These are phyloP conservation scores for Anableps anableps DNA, from an alignment of 2,797 vertebrate genomes.

Conservation along the genomic window DNA sequence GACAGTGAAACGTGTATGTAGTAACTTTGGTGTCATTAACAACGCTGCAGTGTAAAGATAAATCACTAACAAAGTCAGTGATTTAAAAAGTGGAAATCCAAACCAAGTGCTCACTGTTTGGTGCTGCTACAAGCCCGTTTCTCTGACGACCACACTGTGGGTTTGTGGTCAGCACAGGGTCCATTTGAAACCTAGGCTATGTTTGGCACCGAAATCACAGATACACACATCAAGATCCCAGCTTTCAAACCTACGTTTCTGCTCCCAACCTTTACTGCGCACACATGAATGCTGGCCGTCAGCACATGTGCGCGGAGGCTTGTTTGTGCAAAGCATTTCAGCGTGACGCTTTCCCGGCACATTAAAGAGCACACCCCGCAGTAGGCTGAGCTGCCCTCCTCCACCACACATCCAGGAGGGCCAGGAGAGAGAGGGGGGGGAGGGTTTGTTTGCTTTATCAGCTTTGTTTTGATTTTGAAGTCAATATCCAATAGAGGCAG, in stretches of 20 bases:
- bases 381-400: slow-evolving; percentile 64
- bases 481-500: slow-evolving; percentile 58
- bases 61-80: slow-evolving; percentile 22
- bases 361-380: slow-evolving; percentile 71
- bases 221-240: slow-evolving; percentile 28
- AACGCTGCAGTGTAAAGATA: slow-evolving; percentile 23
- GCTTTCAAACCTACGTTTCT: slow-evolving; percentile 21
- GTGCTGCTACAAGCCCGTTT: slow-evolving; percentile 50
- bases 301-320: slow-evolving; percentile 60
- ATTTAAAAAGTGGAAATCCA: slow-evolving; percentile 36
- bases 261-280: slow-evolving; percentile 14
- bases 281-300: slow-evolving; percentile 27
- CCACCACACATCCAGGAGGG: slow-evolving; percentile 63
- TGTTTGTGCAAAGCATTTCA: slow-evolving; percentile 78
- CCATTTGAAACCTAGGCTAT: slow-evolving; percentile 47
- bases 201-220: slow-evolving; percentile 48
- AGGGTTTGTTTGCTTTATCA: slow-evolving; percentile 73
- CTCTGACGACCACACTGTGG: slow-evolving; percentile 55
- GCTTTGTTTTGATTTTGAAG: slow-evolving; percentile 75
- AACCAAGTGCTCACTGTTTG: slow-evolving; percentile 38
- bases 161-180: slow-evolving; percentile 53
- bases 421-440: too few relatives aligned
- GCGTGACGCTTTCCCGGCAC: slow-evolving; percentile 62
- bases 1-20: slow-evolving; percentile 15
- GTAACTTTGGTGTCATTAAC: slow-evolving; percentile 8